Evolutionary conservation across 30 jellyfish, hydroid and myxozoan genomes (phyloP).

Genomic region (Hydra vulgaris): DNA sequence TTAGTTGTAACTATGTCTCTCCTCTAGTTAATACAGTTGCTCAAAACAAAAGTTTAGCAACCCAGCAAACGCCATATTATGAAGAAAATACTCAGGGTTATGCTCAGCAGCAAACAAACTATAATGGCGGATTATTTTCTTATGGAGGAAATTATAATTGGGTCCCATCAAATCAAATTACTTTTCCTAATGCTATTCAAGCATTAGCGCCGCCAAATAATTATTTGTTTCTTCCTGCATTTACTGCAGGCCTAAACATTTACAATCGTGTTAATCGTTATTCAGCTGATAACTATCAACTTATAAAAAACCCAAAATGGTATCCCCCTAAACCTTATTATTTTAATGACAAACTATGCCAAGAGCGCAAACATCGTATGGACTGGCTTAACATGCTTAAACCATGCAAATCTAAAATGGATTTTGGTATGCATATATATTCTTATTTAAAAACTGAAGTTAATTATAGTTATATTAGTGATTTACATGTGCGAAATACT

Average conservation of each 20-base stretch:
- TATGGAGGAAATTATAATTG: background rate
- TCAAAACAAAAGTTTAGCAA: background rate
- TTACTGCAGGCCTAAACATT: background rate
- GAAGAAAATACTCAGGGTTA: no score
- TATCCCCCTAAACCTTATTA: slow-evolving; percentile 1
- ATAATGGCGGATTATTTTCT: background rate
- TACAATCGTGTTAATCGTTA: background rate
- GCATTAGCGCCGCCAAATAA: background rate
- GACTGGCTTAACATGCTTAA: slow-evolving; percentile 60
- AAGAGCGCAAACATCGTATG: slow-evolving; percentile 69
- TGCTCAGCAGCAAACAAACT: background rate
- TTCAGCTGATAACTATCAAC: background rate
- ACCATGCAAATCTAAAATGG: slow-evolving; percentile 52
- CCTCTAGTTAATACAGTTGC: background rate
- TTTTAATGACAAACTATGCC: slow-evolving; percentile 61
- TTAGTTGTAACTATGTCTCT: background rate
- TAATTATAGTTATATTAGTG: slow-evolving; percentile 8
- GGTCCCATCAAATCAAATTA: background rate
- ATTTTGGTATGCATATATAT: slow-evolving; percentile 37
- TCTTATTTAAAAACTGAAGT: slow-evolving; percentile 47
- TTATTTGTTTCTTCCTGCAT: background rate
- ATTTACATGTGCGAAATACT: slow-evolving; percentile 45
- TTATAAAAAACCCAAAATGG: background rate
- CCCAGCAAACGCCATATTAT: background rate
- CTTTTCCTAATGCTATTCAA: background rate